Conservation (phyloP, 2,113 vertebrate genomes). For the Neolamprologus brichardi region DNA sequence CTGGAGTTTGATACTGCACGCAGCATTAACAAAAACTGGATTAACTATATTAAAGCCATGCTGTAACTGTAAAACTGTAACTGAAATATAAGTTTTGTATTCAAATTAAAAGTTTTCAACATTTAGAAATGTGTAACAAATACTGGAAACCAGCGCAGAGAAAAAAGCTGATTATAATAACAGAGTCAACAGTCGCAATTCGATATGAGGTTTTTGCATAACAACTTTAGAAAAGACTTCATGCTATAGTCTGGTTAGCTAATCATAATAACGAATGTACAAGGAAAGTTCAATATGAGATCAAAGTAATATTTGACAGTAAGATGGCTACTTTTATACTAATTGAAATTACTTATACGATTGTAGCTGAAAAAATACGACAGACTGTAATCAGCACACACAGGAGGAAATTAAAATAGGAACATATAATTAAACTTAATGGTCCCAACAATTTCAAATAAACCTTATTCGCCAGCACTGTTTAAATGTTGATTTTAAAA, state of each 20-base stretch:
- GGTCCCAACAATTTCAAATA: not conserved
- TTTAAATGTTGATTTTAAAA: not conserved
- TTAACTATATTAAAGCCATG: not conserved
- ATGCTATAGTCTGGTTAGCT: not conserved
- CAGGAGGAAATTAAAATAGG: not conserved
- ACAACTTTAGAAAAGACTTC: not conserved
- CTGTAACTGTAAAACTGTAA: not conserved
- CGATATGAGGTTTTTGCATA: not conserved
- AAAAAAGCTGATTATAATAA: not conserved
- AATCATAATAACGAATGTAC: not conserved
- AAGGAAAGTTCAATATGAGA: not conserved
- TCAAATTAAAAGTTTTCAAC: not conserved
- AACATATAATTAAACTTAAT: not conserved
- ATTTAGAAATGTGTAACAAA: not conserved
- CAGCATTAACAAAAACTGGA: not conserved
- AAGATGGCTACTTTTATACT: not conserved
- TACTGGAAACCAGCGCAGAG: not conserved
- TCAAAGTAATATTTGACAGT: not conserved
- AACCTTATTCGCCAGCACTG: not conserved
- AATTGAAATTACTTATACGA: not conserved
- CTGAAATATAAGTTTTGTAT: not conserved
- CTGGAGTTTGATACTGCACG: not conserved
- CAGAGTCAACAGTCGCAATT: not conserved
- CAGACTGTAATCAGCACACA: not conserved
- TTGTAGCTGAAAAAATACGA: not conserved